These are phyloP conservation scores for Mythimna vitellina DNA, from an alignment of 2,888 invertebrate genomes.

Conservation along the genomic window DNA sequence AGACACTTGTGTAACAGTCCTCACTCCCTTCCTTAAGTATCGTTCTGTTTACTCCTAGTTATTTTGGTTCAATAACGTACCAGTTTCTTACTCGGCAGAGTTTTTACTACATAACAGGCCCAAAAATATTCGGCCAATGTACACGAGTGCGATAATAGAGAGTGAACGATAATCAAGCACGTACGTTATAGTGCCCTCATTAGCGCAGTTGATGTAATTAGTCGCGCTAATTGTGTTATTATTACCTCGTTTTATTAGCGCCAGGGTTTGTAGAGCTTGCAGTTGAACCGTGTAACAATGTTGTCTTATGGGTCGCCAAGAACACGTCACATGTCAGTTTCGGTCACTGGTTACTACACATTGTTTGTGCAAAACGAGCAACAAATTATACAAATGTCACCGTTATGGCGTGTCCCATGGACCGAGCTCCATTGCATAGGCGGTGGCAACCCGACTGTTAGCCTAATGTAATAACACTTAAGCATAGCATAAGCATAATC, in stretches of 20 bases:
- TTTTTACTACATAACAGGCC: constrained; percentile 26
- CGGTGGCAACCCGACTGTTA: neutral
- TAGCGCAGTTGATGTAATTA: constrained; percentile 32
- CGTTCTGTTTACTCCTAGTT: constrained; percentile 42
- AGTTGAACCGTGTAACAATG: constrained; percentile 19
- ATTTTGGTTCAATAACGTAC: constrained; percentile 37
- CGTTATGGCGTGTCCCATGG: constrained; percentile 5
- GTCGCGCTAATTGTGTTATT: constrained; percentile 23
- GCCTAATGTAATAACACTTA: neutral
- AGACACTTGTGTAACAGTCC: constrained; percentile 27
- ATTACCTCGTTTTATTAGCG: constrained; percentile 9
- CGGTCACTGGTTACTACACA: constrained; percentile 7
- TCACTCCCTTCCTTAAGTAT: neutral
- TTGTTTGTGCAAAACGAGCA: constrained; percentile 11
- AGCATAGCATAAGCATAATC: too few species aligned
- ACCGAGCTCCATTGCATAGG: neutral
- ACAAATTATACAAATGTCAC: constrained; percentile 13
- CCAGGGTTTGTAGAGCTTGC: constrained; percentile 8
- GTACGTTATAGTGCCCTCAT: neutral
- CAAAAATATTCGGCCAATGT: constrained; percentile 9
- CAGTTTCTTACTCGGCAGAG: constrained; percentile 6
- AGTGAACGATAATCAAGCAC: constrained; percentile 9
- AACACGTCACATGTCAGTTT: neutral
- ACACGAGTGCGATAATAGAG: constrained; percentile 9
- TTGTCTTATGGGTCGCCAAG: constrained; percentile 2